phyloP scores from a whole-genome alignment of 2,888 invertebrate species.

The Heliconius erato region DNA sequence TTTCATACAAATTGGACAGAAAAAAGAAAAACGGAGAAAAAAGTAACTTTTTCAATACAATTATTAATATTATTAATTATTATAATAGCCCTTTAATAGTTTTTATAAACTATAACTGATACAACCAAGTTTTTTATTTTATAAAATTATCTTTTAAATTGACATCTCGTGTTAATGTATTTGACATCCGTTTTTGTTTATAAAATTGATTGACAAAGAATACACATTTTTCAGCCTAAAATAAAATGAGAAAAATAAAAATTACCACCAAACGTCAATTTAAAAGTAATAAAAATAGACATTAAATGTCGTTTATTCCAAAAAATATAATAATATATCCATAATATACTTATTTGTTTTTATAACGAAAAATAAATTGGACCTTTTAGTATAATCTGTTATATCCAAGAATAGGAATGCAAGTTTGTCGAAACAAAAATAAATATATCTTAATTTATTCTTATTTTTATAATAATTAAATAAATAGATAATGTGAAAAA shows the following conservation, averaged over 20 bases:
- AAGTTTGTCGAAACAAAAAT: not conserved
- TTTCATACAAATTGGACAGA: not conserved
- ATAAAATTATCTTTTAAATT: not conserved
- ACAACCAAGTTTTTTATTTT: slow-evolving; percentile 11
- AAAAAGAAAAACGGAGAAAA: not conserved
- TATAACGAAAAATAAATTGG: not conserved
- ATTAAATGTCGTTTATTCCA: not conserved
- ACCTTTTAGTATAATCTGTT: not conserved
- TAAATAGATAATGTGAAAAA: not conserved
- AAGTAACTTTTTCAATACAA: not conserved
- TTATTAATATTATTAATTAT: not conserved
- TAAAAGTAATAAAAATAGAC: slow-evolving; percentile 4
- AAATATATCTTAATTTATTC: slow-evolving; percentile 7
- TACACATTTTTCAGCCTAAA: not conserved
- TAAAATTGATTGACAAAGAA: not conserved
- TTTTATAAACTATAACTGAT: not conserved
- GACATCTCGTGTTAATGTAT: not conserved
- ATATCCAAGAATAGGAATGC: slow-evolving; percentile 3
- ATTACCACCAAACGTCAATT: not conserved
- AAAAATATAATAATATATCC: not conserved
- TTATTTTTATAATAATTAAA: not conserved
- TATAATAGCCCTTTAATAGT: not conserved
- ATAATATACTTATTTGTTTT: not conserved
- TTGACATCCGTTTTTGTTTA: not conserved
- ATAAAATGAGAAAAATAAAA: not conserved